Evolutionary conservation across 2,113 vertebrate genomes (phyloP), one percentile per base, ranked within the genome.

Genomic region (Tichodroma muraria): DNA sequence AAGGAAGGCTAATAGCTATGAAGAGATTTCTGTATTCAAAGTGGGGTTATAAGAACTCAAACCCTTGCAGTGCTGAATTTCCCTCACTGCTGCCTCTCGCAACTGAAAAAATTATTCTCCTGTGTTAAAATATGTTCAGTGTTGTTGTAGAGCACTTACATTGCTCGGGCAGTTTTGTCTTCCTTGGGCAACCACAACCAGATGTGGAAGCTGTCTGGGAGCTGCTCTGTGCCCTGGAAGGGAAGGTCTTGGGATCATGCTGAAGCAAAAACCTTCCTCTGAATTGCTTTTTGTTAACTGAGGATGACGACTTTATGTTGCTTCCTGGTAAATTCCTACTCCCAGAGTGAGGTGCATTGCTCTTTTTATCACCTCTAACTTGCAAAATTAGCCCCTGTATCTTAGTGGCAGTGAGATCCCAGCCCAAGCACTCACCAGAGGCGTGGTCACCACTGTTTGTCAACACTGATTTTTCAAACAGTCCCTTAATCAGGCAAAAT

Each of bases 231-330:
- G 47, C 24, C 71, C 82, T 11, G 11, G 11, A 33, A 77, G 38
- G 33, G 13, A 33, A 61, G 40, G 19, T 25, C 33, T 64, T 72
- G 9, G 25, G 20, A 17, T 66, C 0, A 0, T 31, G 38, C 59
- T 49, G 42, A 65, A 49, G 19, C 38, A 70, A 30, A 81, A 78
- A 4, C 35, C 50, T 73, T 94, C 54, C 59, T 53, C 42, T 21
- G 37, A 85, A 35, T 25, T 15, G 1, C 4, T 47, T 61, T 73
- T 77, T 54, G n/a, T 21, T 57, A 44, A 19, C 72, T 20, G 52
- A 40, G 33, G 30, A 24, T 69, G 22, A 52, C 38, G 20, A 12
- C 16, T 27, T 61, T 5, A 1, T 21, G 9, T 44, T 61, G 15
- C 45, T 85, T 45, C 54, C 53, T 68, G 42, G 24, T 68, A 14